phyloP scores from a whole-genome alignment of 1,140 invertebrate species.

The Wiebesia pumilae region DNA sequence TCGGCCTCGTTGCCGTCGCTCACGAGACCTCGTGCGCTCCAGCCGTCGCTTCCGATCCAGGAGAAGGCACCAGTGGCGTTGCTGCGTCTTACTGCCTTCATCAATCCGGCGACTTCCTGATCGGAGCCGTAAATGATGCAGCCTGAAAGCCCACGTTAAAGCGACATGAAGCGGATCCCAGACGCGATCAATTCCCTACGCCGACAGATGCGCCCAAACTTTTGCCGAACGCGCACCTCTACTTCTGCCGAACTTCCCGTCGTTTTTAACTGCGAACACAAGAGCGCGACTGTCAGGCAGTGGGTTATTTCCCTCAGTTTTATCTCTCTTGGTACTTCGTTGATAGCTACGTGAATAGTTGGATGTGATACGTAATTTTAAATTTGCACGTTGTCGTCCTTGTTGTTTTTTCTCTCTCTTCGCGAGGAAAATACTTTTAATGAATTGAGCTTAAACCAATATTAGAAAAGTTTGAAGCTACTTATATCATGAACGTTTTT shows the following conservation, averaged over 20 bases:
- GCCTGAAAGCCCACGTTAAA: conserved; percentile 76
- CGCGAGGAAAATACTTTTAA: conserved; percentile 10
- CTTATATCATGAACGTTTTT: background rate
- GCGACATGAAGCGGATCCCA: background rate
- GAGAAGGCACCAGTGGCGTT: conserved; percentile 94
- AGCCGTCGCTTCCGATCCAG: conserved; percentile 97
- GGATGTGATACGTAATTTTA: background rate
- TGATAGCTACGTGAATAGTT: background rate
- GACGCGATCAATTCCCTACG: background rate
- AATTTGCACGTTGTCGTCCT: background rate
- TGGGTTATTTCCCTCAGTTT: background rate
- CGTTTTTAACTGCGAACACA: background rate
- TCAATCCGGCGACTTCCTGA: conserved; percentile 95
- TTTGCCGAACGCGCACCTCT: background rate
- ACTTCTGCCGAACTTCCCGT: background rate
- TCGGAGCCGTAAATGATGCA: conserved; percentile 97
- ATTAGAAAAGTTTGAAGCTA: conserved; percentile 19
- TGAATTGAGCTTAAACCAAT: conserved; percentile 7
- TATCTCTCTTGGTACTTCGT: background rate
- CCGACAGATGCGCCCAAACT: background rate
- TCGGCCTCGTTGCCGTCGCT: conserved; percentile 89
- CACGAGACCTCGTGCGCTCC: conserved; percentile 90
- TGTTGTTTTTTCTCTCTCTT: background rate
- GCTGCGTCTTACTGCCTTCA: conserved; percentile 89
- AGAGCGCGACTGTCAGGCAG: background rate